phyloP scores from a whole-genome alignment of 2,113 vertebrate genomes.

The Syngnathus scovelli region DNA sequence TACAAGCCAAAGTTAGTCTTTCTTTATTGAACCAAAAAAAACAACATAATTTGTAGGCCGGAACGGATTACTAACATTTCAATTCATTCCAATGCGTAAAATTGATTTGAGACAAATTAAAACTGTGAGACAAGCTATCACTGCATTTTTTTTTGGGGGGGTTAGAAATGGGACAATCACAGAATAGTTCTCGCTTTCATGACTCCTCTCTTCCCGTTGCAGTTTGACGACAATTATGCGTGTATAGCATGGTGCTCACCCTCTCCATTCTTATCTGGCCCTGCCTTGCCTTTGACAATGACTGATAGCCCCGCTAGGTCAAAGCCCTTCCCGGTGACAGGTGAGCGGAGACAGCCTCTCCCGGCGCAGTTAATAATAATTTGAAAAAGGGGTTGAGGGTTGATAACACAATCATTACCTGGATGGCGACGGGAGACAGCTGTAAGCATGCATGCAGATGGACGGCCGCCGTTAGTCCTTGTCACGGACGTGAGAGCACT shows the following conservation, averaged over 20 bases:
- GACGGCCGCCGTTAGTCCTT: constrained; percentile 63
- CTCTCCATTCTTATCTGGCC: constrained; percentile 5
- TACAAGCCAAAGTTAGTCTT: too few relatives aligned
- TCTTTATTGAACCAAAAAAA: too few relatives aligned
- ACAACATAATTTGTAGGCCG: too few relatives aligned
- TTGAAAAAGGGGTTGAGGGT: constrained; percentile 64
- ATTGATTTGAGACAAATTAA: neutral
- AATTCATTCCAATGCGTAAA: neutral
- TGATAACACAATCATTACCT: constrained; percentile 74
- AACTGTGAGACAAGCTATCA: neutral
- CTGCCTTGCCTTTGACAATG: constrained; percentile 54
- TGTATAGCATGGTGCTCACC: neutral
- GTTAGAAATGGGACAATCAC: neutral
- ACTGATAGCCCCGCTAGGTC: constrained; percentile 55
- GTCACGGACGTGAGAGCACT: constrained; percentile 60
- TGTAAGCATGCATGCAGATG: constrained; percentile 70
- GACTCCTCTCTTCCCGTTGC: neutral
- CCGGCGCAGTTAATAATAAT: constrained; percentile 68
- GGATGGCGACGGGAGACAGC: constrained; percentile 65
- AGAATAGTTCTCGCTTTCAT: neutral
- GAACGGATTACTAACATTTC: neutral
- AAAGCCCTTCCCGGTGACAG: constrained; percentile 57
- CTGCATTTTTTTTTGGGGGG: neutral
- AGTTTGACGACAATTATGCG: constrained; percentile 2
- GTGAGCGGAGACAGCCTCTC: constrained; percentile 63